Evolutionary conservation across 2,797 vertebrate genomes (phyloP).

Genomic region (Eutrigla gurnardus): DNA sequence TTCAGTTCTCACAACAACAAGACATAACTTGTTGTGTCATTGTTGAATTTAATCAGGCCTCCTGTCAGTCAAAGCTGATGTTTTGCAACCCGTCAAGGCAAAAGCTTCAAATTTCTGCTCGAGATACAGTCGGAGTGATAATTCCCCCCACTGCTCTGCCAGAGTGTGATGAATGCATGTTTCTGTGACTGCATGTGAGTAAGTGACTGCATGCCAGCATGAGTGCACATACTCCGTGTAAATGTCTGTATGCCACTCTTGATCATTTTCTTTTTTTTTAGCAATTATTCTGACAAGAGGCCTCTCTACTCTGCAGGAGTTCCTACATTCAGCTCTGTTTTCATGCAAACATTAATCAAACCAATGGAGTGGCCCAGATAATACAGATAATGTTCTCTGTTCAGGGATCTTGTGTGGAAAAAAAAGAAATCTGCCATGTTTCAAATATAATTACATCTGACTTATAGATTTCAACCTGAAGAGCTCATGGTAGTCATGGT

Average conservation of each 20-base stretch:
- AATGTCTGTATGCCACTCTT: constrained; percentile 6
- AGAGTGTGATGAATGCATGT: constrained; percentile 31
- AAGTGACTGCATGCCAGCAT: constrained; percentile 28
- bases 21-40: constrained; percentile 19
- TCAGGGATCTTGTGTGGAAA: neutral
- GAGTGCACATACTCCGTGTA: neutral
- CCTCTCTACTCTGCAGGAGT: constrained; percentile 47
- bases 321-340: constrained; percentile 21
- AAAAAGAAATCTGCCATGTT: constrained; percentile 15
- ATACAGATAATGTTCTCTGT: constrained; percentile 28
- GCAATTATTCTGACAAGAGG: constrained; percentile 49
- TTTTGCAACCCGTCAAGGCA: constrained; percentile 41
- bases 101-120: constrained; percentile 34
- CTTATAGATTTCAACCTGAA: constrained; percentile 1
- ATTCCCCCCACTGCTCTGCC: constrained; percentile 33
- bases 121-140: constrained; percentile 48
- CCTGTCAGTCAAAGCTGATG: constrained; percentile 46
- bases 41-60: constrained; percentile 27
- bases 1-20: neutral
- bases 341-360: constrained; percentile 34
- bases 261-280: constrained; percentile 1
- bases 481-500: neutral
- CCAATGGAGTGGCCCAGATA: constrained; percentile 8
- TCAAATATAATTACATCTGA: constrained; percentile 11
- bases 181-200: constrained; percentile 26